Conservation (phyloP, 2,113 vertebrate species). For the Sisor rabdophorus region DNA sequence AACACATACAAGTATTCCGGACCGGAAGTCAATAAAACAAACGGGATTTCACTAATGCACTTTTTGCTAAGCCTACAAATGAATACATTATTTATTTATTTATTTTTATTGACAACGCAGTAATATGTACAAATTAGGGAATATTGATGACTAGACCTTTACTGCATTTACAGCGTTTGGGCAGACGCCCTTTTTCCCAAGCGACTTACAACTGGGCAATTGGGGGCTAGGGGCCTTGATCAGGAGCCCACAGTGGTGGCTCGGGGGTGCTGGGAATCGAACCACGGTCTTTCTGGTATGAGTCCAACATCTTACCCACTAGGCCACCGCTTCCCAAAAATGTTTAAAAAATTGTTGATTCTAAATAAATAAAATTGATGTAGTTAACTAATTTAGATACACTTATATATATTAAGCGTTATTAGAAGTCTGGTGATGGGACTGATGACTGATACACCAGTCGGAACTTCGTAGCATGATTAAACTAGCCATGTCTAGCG, state of each 20-base stretch:
- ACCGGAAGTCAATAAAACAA: background rate
- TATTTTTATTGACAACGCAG: background rate
- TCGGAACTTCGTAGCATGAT: background rate
- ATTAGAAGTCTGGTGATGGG: background rate
- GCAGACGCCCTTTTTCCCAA: too few species aligned
- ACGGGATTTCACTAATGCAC: background rate
- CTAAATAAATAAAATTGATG: too few species aligned
- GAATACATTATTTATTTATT: background rate
- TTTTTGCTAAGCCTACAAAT: background rate
- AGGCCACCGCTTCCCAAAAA: too few species aligned
- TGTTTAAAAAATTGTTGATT: too few species aligned
- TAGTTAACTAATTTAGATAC: background rate
- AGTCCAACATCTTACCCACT: too few species aligned
- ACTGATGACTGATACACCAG: background rate
- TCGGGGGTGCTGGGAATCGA: too few species aligned
- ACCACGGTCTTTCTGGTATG: too few species aligned
- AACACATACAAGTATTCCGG: background rate
- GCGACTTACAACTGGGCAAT: too few species aligned
- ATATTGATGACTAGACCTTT: background rate
- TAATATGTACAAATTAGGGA: background rate
- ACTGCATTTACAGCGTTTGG: too few species aligned
- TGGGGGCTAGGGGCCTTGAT: too few species aligned
- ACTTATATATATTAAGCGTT: background rate
- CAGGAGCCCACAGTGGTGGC: too few species aligned
- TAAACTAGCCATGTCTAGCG: background rate